These are phyloP conservation scores for Homarus gammarus DNA, from an alignment of 2,888 invertebrate species.

Conservation along the genomic window DNA sequence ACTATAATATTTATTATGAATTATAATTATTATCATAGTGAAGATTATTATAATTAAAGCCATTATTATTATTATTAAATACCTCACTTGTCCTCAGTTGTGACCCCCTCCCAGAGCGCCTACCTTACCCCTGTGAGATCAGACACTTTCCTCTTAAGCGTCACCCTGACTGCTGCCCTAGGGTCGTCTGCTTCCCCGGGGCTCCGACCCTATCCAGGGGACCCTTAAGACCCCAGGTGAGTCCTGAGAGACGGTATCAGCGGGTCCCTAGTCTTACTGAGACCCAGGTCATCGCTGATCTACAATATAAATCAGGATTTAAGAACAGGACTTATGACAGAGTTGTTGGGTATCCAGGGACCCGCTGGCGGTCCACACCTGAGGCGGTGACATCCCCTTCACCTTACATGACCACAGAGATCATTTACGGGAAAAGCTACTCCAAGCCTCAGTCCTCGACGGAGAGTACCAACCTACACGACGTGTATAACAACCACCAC, in stretches of 20 bases:
- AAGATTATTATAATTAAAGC: too few species aligned
- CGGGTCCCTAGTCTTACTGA: background rate
- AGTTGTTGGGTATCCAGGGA: background rate
- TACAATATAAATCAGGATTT: background rate
- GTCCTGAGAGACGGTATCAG: background rate
- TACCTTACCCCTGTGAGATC: constrained; percentile 14
- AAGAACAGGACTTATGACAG: background rate
- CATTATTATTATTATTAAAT: too few species aligned
- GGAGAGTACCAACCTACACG: background rate
- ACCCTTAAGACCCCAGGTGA: background rate
- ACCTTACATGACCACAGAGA: background rate
- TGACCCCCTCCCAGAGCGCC: constrained; percentile 23
- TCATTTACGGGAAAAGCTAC: constrained; percentile 28
- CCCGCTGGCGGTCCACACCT: background rate
- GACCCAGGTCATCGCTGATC: background rate
- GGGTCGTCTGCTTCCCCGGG: constrained; percentile 29
- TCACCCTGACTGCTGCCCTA: constrained; percentile 51
- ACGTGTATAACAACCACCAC: background rate
- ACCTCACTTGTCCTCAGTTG: constrained; percentile 28
- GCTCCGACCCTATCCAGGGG: background rate
- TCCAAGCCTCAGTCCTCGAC: background rate
- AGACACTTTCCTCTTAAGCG: background rate
- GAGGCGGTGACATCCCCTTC: background rate
- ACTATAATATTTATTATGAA: too few species aligned
- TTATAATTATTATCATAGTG: too few species aligned